Base-by-base conservation (phyloP, 2,113 vertebrate genomes). In the Carassius carassius region DNA sequence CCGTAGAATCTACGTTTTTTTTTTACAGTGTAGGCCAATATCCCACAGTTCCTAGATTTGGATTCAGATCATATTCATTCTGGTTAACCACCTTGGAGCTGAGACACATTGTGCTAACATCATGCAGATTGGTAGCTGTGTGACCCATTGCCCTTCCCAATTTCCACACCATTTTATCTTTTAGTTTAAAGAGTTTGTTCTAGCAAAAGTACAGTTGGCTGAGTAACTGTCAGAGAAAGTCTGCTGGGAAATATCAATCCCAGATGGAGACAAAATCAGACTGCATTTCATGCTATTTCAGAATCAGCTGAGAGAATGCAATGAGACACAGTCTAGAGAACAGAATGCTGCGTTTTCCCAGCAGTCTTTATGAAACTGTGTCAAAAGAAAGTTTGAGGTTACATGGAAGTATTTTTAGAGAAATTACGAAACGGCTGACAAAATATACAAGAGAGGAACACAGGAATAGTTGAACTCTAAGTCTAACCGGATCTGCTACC, bases 361-460 rank as follows among this genome's bases (percentile, higher is more conserved):
- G 35, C n/a, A 75, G 72, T 75, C 72, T 75, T 75, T 75, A n/a
- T 75, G 72, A 51, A 75, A 75, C 41, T 75, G 72, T 49, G 72
- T 75, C 72, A 75, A 49, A 75, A 75, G 72, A 75, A 75, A 49
- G 72, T 75, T 74, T 74, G 72, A 49, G 37, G 32, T 70, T 21
- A 12, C n/a, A 9, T 49, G 44, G 16, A 74, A 74, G 12, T 49
- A 23, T 25, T 75, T 74, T 25, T n/a, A 25, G 44, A 75, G 44
- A 75, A 25, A 74, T 74, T 3, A 47, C 13, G 9, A 73, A 47
- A 47, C 4, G 17, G 19, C 23, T 14, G 37, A 73, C 35, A 73
- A 73, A 73, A 73, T 73, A 21, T 11, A 73, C 21, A 41, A 44
- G 12, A 32, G 19, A 44, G 23, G 3, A 44, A 23, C 70, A 11